These are phyloP conservation scores for Helicoverpa zea DNA, from an alignment of 1,140 invertebrate species.

Conservation along the genomic window DNA sequence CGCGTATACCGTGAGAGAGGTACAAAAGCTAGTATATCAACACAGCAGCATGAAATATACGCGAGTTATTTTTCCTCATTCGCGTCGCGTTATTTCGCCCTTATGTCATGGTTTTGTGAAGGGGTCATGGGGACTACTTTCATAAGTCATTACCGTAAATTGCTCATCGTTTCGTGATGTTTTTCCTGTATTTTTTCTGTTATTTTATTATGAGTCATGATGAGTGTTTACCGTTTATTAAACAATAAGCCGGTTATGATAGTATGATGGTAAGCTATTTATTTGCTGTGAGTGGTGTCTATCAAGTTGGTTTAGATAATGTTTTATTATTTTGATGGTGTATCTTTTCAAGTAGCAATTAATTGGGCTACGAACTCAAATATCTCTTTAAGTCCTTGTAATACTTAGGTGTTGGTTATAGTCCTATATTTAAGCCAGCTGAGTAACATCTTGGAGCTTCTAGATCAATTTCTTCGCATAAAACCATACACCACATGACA, in stretches of 20 bases:
- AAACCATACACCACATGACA: too few species aligned
- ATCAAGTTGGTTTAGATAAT: too few species aligned
- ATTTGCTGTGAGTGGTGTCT: too few species aligned
- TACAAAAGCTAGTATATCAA: slow-evolving; percentile 35
- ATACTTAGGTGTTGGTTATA: too few species aligned
- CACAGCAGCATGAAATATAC: slow-evolving; percentile 29
- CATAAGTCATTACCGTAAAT: slow-evolving; percentile 43
- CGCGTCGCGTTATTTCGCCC: neutral
- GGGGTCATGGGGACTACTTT: slow-evolving; percentile 26
- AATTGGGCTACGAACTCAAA: too few species aligned
- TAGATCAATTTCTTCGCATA: too few species aligned
- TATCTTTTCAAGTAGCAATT: too few species aligned
- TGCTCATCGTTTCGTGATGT: slow-evolving; percentile 38
- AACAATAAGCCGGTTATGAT: neutral
- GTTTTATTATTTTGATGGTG: too few species aligned
- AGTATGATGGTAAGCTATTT: too few species aligned
- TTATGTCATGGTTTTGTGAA: neutral
- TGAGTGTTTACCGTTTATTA: slow-evolving; percentile 13
- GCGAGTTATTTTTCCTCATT: slow-evolving; percentile 36
- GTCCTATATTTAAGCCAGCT: too few species aligned
- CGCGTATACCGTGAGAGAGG: slow-evolving; percentile 14
- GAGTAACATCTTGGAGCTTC: too few species aligned
- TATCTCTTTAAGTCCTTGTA: too few species aligned
- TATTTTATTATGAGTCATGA: slow-evolving; percentile 25
- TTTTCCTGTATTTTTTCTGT: slow-evolving; percentile 23